These are phyloP conservation scores for Turdus rufiventris DNA, from an alignment of 2,113 vertebrate species.

Conservation along the genomic window DNA sequence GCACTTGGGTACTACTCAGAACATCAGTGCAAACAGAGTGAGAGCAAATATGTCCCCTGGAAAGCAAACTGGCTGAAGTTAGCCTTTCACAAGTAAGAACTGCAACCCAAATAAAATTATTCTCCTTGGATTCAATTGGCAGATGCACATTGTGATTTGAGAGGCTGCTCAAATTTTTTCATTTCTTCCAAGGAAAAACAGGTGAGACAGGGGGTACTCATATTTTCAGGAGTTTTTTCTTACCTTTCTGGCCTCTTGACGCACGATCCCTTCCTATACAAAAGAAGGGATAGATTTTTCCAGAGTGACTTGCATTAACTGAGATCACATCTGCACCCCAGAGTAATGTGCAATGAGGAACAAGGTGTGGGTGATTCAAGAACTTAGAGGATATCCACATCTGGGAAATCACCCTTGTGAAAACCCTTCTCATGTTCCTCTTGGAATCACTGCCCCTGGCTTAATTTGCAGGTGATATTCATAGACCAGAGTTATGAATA, in stretches of 20 bases:
- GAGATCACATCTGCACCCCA: background rate
- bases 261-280: background rate
- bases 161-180: background rate
- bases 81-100: background rate
- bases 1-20: constrained; percentile 62
- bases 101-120: background rate
- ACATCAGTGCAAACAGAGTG: background rate
- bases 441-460: background rate
- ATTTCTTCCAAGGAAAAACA: background rate
- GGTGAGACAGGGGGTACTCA: background rate
- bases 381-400: background rate
- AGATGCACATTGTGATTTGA: background rate
- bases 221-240: background rate
- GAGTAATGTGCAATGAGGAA: background rate
- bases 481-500: background rate
- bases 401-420: background rate
- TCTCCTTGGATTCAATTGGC: background rate
- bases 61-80: background rate
- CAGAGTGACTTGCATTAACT: background rate
- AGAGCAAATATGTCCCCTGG: background rate
- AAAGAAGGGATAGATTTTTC: background rate
- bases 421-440: background rate
- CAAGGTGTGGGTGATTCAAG: background rate
- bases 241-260: background rate
- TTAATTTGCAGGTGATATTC: background rate